Evolutionary conservation across 64 coral and sea anemone species (phyloP), one percentile per base, ranked within the genome.

Genomic region (Porites lutea): DNA sequence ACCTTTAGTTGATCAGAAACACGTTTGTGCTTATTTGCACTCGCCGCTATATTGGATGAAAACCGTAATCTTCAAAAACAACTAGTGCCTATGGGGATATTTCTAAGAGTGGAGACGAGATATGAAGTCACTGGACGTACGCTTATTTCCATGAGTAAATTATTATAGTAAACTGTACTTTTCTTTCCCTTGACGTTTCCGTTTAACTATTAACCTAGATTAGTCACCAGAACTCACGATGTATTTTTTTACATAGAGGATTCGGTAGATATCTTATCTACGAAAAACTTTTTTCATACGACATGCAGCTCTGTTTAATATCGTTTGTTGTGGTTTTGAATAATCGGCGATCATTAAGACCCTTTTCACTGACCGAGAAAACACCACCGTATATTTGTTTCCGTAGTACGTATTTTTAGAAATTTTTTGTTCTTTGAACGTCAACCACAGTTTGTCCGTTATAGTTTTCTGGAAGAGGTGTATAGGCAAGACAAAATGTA

Each of bases 281-380:
- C 46, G 3, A 57, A 57, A 52, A 76, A 76, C 48, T 51, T 20
- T 76, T 76, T 76, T 19, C 6, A 19, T 37, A 37, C 27, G 0
- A 37, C 27, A 81, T 47, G 18, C 22, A 62, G 37, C 3, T 13
- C 78, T 81, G 27, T 18, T 81, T 62, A 44, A 61, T 61, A 61
- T 81, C 27, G 23, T 19, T 81, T 62, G 78, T 22, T 62, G 57
- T 46, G 78, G 78, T 62, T 81, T 79, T 81, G 45, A 81, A 81
- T 81, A 12, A 63, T 13, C 22, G 3, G 2, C 55, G 55, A 52
- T 84, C 50, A 65, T 84, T 51, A 84, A 84, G 62, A 46, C 20
- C 78, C 23, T 81, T 44, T 81, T 81, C 13, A 52, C 73, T 62
- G 44, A 68, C 81, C n/a, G 46, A 78, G 15, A 22, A 48, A 47